These are phyloP conservation scores for roundworm (Caenorhabditis elegans) DNA, from an alignment of 1,140 invertebrate genomes.

Conservation along the genomic window DNA sequence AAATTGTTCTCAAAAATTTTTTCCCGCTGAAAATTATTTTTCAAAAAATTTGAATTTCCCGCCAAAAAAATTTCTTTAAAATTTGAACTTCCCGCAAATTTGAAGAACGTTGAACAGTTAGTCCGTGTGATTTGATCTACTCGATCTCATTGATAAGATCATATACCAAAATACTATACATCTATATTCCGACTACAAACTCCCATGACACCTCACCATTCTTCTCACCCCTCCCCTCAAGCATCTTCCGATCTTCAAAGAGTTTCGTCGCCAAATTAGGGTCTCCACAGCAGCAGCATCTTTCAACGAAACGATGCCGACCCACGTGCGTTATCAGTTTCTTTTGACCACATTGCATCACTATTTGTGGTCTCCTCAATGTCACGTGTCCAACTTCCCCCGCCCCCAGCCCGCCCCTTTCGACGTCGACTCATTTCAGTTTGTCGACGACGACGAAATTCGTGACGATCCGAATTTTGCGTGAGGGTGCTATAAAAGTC, in stretches of 20 bases:
- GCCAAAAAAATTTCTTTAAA: no score
- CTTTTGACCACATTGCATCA: neutral
- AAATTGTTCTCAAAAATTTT: no score
- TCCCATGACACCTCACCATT: neutral
- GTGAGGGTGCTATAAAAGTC: neutral
- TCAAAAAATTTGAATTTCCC: no score
- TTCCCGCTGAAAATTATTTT: no score
- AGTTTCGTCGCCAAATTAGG: neutral
- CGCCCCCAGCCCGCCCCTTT: neutral
- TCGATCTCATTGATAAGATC: neutral
- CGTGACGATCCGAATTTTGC: neutral
- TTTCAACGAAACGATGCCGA: slow-evolving; percentile 12
- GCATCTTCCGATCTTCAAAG: neutral
- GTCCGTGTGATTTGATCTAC: no score
- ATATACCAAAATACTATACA: neutral
- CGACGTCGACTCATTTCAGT: slow-evolving; percentile 29
- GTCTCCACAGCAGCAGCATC: neutral
- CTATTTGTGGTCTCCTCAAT: neutral
- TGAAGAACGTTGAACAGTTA: no score
- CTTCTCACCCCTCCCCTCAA: neutral
- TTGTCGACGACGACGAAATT: slow-evolving; percentile 20
- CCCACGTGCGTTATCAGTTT: slow-evolving; percentile 28
- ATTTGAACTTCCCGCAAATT: no score
- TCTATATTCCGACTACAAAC: neutral
- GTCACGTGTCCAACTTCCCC: neutral